phyloP scores from a whole-genome alignment of 2,888 invertebrate genomes.

The Heteromurus nitidus region DNA sequence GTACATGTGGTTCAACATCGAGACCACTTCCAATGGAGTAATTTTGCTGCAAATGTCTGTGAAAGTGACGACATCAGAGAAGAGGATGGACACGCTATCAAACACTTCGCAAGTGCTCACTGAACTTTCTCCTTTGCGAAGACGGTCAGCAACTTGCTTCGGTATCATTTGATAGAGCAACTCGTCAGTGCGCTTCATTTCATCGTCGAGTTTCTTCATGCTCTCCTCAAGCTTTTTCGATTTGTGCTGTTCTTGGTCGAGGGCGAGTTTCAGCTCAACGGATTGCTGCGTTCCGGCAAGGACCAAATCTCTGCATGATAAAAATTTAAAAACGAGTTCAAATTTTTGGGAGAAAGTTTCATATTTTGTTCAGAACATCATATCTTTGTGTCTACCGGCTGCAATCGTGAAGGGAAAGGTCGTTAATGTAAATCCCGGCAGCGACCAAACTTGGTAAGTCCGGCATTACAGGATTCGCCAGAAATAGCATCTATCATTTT shows the following conservation, averaged over 20 bases:
- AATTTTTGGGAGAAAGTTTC: too few relatives aligned
- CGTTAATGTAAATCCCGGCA: constrained; percentile 96
- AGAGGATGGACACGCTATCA: constrained; percentile 95
- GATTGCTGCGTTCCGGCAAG: constrained; percentile 97
- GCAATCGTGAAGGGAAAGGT: constrained; percentile 99
- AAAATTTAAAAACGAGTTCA: too few relatives aligned
- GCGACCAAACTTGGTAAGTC: constrained; percentile 87
- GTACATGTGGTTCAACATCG: constrained; percentile 97
- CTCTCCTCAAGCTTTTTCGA: constrained; percentile 96
- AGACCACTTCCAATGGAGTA: constrained; percentile 97
- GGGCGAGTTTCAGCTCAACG: constrained; percentile 94
- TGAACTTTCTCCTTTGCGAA: constrained; percentile 95
- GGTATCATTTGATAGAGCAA: constrained; percentile 99
- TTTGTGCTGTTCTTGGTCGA: constrained; percentile 97
- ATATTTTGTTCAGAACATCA: constrained; percentile 21
- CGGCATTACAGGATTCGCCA: constrained; percentile 75
- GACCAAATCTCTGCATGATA: constrained; percentile 87
- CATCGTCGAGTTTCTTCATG: constrained; percentile 95
- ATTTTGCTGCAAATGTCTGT: constrained; percentile 97
- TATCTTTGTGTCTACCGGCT: constrained; percentile 82
- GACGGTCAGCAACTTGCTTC: constrained; percentile 94
- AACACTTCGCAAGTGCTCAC: constrained; percentile 99
- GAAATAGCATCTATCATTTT: constrained; percentile 86
- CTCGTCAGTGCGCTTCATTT: constrained; percentile 96
- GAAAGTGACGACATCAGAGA: constrained; percentile 98